Evolutionary conservation across 2,888 invertebrate genomes (phyloP).

Genomic region (Drosophila subsilvestris): DNA sequence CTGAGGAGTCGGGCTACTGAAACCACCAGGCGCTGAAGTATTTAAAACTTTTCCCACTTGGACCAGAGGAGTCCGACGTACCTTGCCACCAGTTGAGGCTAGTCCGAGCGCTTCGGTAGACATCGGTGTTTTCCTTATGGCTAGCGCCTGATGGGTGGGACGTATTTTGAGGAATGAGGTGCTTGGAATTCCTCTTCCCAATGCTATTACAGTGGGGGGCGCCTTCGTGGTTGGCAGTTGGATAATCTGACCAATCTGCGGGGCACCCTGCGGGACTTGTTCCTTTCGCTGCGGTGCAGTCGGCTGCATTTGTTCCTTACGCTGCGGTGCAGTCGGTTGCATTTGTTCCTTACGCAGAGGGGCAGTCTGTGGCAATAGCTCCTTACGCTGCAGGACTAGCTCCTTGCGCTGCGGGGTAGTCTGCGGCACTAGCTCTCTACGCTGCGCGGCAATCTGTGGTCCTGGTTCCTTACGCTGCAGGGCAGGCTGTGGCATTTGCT

Average conservation of each 20-base stretch:
- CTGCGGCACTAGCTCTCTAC: too few species aligned
- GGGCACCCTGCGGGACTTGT: constrained; percentile 7
- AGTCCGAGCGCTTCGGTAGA: constrained; percentile 27
- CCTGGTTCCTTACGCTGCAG: not conserved
- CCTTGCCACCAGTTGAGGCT: constrained; percentile 28
- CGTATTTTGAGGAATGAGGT: constrained; percentile 64
- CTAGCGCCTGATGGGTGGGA: constrained; percentile 48
- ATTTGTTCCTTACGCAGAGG: not conserved
- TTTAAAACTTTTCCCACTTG: constrained; percentile 49
- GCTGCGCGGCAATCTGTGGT: not conserved
- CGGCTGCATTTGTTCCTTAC: not conserved
- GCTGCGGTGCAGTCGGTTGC: not conserved
- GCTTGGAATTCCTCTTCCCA: constrained; percentile 54
- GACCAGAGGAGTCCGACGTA: constrained; percentile 66
- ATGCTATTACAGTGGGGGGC: constrained; percentile 54
- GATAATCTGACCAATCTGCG: constrained; percentile 61
- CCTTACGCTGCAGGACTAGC: too few species aligned
- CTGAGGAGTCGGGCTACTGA: constrained; percentile 60
- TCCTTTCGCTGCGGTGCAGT: not conserved
- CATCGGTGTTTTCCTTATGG: constrained; percentile 18
- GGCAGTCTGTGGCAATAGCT: not conserved
- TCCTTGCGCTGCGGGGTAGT: not conserved
- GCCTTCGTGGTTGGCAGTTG: constrained; percentile 57
- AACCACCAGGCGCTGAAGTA: constrained; percentile 15
- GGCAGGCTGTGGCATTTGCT: not conserved